Percentiles rank a stretch among this genome's conserved stretches.
These are phyloP conservation scores for Subanguina moxae DNA, from an alignment of 1,140 invertebrate genomes.

Conservation along the genomic window DNA sequence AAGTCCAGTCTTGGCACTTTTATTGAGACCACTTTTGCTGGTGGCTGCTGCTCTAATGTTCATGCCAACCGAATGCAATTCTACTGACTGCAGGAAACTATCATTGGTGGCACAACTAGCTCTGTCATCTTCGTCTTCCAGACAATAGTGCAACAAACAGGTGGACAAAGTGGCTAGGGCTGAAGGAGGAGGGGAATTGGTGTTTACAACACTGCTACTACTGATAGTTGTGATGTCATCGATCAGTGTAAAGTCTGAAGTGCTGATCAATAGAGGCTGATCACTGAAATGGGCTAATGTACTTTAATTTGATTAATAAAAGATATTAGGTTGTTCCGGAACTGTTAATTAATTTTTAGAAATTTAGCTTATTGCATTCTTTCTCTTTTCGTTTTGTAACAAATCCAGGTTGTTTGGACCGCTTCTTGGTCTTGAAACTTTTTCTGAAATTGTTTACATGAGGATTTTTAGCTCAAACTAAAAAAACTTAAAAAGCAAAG, in stretches of 20 bases:
- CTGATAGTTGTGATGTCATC: background rate
- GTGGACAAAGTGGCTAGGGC: background rate
- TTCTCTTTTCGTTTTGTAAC: too few relatives aligned
- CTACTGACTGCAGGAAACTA: background rate
- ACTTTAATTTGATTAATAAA: too few relatives aligned
- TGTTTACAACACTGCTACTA: background rate
- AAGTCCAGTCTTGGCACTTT: background rate
- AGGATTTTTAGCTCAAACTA: too few relatives aligned
- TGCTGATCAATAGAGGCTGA: background rate
- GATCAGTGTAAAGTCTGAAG: background rate
- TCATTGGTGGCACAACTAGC: constrained; percentile 1
- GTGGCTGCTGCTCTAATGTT: background rate
- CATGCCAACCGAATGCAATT: background rate
- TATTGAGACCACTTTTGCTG: background rate
- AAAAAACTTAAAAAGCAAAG: too few relatives aligned
- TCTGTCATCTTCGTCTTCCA: constrained; percentile 2
- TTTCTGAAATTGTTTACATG: too few relatives aligned
- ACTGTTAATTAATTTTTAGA: too few relatives aligned
- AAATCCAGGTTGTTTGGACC: too few relatives aligned
- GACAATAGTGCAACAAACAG: constrained; percentile 3
- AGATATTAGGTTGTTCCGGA: too few relatives aligned
- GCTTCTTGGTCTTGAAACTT: too few relatives aligned
- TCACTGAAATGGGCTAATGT: background rate
- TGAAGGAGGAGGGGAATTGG: background rate
- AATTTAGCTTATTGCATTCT: too few relatives aligned